These are phyloP conservation scores for Myanophis thanlyinensis DNA, from an alignment of 2,113 vertebrate species.

Conservation along the genomic window DNA sequence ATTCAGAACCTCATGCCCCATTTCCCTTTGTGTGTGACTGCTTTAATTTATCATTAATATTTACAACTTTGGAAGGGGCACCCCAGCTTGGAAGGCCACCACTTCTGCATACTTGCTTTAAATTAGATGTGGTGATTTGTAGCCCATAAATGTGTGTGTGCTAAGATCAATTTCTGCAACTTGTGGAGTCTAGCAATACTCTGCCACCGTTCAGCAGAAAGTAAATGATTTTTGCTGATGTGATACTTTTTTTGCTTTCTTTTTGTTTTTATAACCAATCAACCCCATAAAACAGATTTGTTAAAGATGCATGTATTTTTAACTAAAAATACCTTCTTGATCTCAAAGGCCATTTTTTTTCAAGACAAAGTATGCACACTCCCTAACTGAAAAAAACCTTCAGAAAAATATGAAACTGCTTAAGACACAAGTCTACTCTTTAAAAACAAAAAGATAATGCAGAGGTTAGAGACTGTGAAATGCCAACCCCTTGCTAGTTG, in stretches of 20 bases:
- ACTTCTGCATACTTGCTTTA: background rate
- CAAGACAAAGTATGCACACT: background rate
- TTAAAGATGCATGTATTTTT: background rate
- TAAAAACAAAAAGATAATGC: slow-evolving; percentile 56
- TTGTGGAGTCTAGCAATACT: background rate
- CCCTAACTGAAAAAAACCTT: background rate
- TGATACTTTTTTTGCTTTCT: background rate
- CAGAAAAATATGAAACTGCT: slow-evolving; percentile 3
- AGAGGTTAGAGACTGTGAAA: slow-evolving; percentile 16
- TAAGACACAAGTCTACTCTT: slow-evolving; percentile 51
- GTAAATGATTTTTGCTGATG: background rate
- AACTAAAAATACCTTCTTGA: background rate
- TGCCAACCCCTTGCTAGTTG: background rate
- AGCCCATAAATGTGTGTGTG: background rate
- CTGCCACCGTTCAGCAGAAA: background rate
- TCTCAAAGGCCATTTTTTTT: background rate
- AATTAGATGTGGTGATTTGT: background rate
- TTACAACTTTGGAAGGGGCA: background rate
- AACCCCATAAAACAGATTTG: background rate
- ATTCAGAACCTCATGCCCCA: background rate
- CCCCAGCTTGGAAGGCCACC: background rate
- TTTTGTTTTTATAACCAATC: background rate
- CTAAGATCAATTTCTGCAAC: background rate
- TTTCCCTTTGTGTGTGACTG: background rate
- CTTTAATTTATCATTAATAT: background rate